Base-by-base conservation (phyloP, 2,113 vertebrate genomes). In the Trogon surrucura region DNA sequence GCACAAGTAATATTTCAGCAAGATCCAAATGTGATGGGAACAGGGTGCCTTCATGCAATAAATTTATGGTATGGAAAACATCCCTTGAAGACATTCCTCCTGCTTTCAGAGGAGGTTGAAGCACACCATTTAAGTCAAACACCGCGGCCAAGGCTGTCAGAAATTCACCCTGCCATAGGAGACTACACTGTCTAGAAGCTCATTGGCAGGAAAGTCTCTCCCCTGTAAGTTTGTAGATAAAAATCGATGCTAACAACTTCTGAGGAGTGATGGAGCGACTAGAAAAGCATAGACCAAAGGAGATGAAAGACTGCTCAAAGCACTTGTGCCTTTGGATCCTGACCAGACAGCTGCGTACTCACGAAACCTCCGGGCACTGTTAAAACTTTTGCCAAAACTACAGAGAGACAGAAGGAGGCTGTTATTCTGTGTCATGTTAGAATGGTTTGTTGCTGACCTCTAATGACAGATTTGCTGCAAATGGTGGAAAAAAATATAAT, bases 311-410 rank as follows among this genome's bases (percentile, higher is more conserved):
- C n/a, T 53, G 30, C 38, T 66, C 30, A 16, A 18, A 70, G 45
- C 20, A 30, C 9, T 38, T 53, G 16, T 26, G 16, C 44, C 36
- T 56, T 62, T 62, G 44, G 48, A 21, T 82, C 41, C 60, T 26
- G 5, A 56, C n/a, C 48, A 50, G 45, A 16, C 3, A 56, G 25
- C 25, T 44, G 7, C 1, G 0, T 3, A 1, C 26, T 56, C 51
- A 72, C 32, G 38, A 30, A 66, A 21, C 5, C 3, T 15, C 38
- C 47, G 50, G 21, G 25, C 21, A 6, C 50, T 17, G 8, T 9
- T 8, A 50, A 36, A 66, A 34, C 34, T 47, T 26, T 12, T 16
- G 22, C 45, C 38, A 61, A 17, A 67, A 18, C 23, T 17, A 10
- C 0, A 16, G 19, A 77, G 62, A 45, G 27, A 29, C 4, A n/a